phyloP scores from a whole-genome alignment of 2,888 invertebrate species.

The Drosophila nr. fundita region DNA sequence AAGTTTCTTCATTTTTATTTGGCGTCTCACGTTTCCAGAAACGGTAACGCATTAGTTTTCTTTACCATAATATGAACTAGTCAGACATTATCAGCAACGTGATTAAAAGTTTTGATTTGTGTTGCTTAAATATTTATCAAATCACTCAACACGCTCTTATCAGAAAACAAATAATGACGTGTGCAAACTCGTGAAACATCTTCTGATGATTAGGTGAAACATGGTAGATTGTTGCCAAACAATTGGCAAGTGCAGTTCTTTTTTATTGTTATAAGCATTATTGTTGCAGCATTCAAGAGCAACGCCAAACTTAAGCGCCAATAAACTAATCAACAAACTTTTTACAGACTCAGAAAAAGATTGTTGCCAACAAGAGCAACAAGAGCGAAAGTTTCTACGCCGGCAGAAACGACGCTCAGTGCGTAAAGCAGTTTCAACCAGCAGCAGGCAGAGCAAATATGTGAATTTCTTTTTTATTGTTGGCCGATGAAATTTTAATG shows the following conservation, averaged over 20 bases:
- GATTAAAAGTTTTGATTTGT: conserved; percentile 18
- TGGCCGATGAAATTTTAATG: conserved; percentile 63
- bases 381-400: conserved; percentile 14
- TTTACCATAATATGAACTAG: neutral
- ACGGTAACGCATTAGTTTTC: neutral
- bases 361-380: conserved; percentile 3
- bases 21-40: neutral
- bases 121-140: conserved; percentile 45
- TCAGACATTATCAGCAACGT: conserved; percentile 4
- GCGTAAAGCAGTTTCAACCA: conserved; percentile 61
- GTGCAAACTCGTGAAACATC: conserved; percentile 41
- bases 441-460: conserved; percentile 45
- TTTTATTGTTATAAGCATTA: conserved; percentile 9
- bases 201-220: conserved; percentile 41
- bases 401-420: conserved; percentile 19
- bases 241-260: conserved; percentile 9
- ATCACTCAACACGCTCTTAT: conserved; percentile 50
- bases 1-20: neutral
- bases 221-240: conserved; percentile 6
- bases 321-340: conserved; percentile 55
- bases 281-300: conserved; percentile 5
- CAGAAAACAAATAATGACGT: conserved; percentile 44
- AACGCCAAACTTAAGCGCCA: conserved; percentile 6
- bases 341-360: conserved; percentile 2
- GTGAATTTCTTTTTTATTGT: conserved; percentile 13